Conservation (phyloP, 2,888 invertebrate genomes). For the Timema podura region DNA sequence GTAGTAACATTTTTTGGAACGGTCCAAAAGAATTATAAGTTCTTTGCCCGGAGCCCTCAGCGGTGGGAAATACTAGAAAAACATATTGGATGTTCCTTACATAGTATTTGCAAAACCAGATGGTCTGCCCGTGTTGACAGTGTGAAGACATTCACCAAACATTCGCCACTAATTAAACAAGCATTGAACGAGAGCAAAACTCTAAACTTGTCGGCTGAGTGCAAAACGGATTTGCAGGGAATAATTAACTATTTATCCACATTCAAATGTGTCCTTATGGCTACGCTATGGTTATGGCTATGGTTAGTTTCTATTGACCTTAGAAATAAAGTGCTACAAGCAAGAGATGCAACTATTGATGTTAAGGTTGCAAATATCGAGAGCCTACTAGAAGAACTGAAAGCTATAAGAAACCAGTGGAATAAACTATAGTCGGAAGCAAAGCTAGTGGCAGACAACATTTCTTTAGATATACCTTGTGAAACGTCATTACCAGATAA, state of each 20-base stretch:
- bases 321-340: constrained; percentile 9
- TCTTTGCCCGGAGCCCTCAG: neutral
- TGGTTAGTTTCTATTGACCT: neutral
- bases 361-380: constrained; percentile 8
- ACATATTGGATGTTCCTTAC: neutral
- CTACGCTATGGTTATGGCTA: constrained; percentile 5
- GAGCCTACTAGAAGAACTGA: constrained; percentile 4
- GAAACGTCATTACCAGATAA: neutral
- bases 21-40: constrained; percentile 10
- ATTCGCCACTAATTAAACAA: constrained; percentile 5
- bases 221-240: constrained; percentile 4
- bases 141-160: neutral
- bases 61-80: neutral
- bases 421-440: neutral
- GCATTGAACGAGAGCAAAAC: constrained; percentile 2
- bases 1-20: neutral
- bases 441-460: neutral
- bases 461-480: neutral
- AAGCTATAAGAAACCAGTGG: constrained; percentile 2
- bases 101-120: constrained; percentile 6
- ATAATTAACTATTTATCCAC: neutral
- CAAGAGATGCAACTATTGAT: constrained; percentile 6
- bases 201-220: constrained; percentile 8
- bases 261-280: constrained; percentile 9
- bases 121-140: neutral